Conservation (phyloP, 2,888 invertebrate genomes). For the Clepsis dumicolana region DNA sequence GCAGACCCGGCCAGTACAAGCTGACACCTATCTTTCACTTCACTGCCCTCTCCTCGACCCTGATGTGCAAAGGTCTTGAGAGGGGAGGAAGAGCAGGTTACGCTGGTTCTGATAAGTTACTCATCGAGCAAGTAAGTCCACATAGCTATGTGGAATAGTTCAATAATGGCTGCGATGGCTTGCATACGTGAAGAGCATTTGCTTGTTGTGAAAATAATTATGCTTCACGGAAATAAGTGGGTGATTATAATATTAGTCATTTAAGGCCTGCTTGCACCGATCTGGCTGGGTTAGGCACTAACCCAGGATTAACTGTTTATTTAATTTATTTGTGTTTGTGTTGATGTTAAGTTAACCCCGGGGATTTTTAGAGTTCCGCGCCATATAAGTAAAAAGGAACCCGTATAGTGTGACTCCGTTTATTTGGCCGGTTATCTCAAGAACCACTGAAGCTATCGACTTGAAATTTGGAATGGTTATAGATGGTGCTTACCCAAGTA, state of each 20-base stretch:
- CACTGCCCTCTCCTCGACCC: slow-evolving; percentile 44
- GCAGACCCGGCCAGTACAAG: slow-evolving; percentile 52
- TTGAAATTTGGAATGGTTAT: too few relatives aligned
- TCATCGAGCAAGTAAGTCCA: slow-evolving; percentile 55
- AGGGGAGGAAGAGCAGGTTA: slow-evolving; percentile 49
- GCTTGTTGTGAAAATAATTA: slow-evolving; percentile 31
- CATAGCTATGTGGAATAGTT: slow-evolving; percentile 50
- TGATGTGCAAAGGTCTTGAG: slow-evolving; percentile 45
- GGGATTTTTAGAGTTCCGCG: too few relatives aligned
- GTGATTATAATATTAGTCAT: slow-evolving; percentile 21
- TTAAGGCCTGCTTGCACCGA: too few relatives aligned
- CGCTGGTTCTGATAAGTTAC: slow-evolving; percentile 51
- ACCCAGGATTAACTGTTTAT: too few relatives aligned
- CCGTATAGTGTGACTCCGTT: too few relatives aligned
- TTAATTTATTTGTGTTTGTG: too few relatives aligned
- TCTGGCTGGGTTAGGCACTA: too few relatives aligned
- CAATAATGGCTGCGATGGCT: slow-evolving; percentile 45
- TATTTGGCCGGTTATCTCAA: too few relatives aligned
- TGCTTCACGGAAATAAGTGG: slow-evolving; percentile 9
- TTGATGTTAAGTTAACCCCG: too few relatives aligned
- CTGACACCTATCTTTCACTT: slow-evolving; percentile 50
- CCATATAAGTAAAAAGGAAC: too few relatives aligned
- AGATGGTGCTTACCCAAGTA: too few relatives aligned
- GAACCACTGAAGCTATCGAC: too few relatives aligned
- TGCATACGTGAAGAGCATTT: slow-evolving; percentile 45